Conservation (phyloP, 2,888 invertebrate genomes). For the Torymus tubicola region DNA sequence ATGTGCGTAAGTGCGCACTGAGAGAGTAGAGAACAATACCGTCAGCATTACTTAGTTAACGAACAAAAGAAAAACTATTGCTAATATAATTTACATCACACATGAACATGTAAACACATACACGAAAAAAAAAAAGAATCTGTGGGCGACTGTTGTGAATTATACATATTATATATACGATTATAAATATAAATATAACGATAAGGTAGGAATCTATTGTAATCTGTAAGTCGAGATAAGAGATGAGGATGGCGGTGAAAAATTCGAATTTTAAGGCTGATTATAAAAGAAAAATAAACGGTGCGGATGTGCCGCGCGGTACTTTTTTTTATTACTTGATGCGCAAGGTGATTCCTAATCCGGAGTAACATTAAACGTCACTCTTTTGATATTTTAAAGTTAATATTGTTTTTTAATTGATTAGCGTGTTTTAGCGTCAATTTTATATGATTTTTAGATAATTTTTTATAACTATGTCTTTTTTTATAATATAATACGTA, state of each 20-base stretch:
- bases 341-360: too few species aligned
- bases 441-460: too few species aligned
- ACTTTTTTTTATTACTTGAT: constrained; percentile 13
- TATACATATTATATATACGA: constrained; percentile 59
- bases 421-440: too few species aligned
- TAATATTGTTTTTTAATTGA: constrained; percentile 5
- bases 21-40: neutral
- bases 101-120: too few species aligned
- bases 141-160: constrained; percentile 67
- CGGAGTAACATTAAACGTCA: too few species aligned
- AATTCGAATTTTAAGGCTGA: constrained; percentile 46
- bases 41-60: constrained; percentile 60
- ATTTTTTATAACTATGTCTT: neutral
- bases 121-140: neutral
- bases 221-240: too few species aligned
- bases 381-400: too few species aligned
- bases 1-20: too few species aligned
- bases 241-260: neutral
- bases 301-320: neutral
- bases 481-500: neutral
- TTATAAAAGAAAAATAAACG: constrained; percentile 5
- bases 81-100: constrained; percentile 60
- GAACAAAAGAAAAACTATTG: constrained; percentile 54
- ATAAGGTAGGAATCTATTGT: constrained; percentile 6
- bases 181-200: constrained; percentile 19